Evolutionary conservation across 2,113 vertebrate species (phyloP), one percentile per base, ranked within the genome.

Genomic region (Picathartes gymnocephalus): DNA sequence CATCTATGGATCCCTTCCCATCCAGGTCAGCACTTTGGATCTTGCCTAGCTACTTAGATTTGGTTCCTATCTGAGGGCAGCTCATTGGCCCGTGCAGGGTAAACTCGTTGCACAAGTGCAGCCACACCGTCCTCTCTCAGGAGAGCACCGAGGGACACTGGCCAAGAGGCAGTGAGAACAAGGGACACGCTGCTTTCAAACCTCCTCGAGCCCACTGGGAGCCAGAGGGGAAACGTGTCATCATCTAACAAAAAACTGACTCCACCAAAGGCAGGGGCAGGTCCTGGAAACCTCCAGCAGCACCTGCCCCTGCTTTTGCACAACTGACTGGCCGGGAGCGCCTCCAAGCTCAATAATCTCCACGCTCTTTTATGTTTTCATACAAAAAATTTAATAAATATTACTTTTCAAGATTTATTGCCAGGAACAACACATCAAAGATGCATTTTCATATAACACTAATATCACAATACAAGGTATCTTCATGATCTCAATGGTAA

Each of bases 301-400:
- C 60, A 40, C 82, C 74, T 80, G 74, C 50, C 51, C 0, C 58
- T 42, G 71, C 2, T 50, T 60, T 70, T 56, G 35, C 80, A 47
- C 47, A 85, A 7, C 40, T 65, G 72, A 50, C 31, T 35, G 13
- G n/a, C 18, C 7, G 1, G 76, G 85, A 90, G 76, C 1, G 10
- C 68, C 93, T 91, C 88, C 77, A 9, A 91, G 96, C 95, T 97
- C 95, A 98, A 97, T 96, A 97, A 97, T 96, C 95, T 97, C 97
- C 98, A 98, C 97, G 96, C 97, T 87, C 69, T 93, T 97, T 96
- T 33, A 69, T 97, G 98, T 99, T 99, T 99, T 99, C 98, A 98
- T 99, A 99, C 99, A 99, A 99, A 99, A 99, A 98, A 99, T 99
- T 99, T 99, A 99, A 99, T 99, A 99, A 99, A 99, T 99, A 99